These are phyloP conservation scores for Cryptotermes secundus DNA, from an alignment of 1,140 invertebrate genomes.

Conservation along the genomic window DNA sequence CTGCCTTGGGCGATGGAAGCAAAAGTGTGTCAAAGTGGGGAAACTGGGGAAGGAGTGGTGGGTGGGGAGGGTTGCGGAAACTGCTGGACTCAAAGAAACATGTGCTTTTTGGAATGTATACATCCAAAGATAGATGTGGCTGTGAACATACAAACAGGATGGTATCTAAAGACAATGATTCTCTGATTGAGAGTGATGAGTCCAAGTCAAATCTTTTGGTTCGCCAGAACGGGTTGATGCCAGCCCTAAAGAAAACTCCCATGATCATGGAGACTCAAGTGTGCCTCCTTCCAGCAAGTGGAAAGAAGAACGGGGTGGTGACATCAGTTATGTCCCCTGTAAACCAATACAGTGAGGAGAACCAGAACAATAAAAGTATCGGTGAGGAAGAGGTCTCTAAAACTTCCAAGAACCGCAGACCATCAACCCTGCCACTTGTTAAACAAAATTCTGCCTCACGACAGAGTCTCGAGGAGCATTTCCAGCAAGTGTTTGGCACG, in stretches of 20 bases:
- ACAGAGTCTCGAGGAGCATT: constrained; percentile 54
- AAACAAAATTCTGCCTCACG: constrained; percentile 34
- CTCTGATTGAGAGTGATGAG: constrained; percentile 6
- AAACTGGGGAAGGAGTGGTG: constrained; percentile 37
- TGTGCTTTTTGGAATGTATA: constrained; percentile 7
- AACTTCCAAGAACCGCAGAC: constrained; percentile 41
- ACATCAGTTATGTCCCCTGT: constrained; percentile 41
- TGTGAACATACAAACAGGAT: background rate
- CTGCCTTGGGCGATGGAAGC: constrained; percentile 28
- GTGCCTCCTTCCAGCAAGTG: constrained; percentile 38
- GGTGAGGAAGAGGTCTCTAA: constrained; percentile 20
- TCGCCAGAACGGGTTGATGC: constrained; percentile 19
- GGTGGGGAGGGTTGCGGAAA: constrained; percentile 22
- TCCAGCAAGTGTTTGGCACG: constrained; percentile 64
- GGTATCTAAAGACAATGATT: constrained; percentile 21
- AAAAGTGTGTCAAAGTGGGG: constrained; percentile 45
- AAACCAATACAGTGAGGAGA: background rate
- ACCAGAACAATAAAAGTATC: background rate
- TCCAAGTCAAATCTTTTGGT: constrained; percentile 32
- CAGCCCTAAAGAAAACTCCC: constrained; percentile 41
- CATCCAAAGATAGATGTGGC: background rate
- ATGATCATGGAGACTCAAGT: constrained; percentile 53
- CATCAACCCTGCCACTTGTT: constrained; percentile 45
- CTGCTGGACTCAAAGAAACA: constrained; percentile 30
- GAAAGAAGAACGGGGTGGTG: constrained; percentile 42